Evolutionary conservation across 2,888 invertebrate genomes (phyloP), one percentile per base, ranked within the genome.

Genomic region (Exephanes ischioxanthus): DNA sequence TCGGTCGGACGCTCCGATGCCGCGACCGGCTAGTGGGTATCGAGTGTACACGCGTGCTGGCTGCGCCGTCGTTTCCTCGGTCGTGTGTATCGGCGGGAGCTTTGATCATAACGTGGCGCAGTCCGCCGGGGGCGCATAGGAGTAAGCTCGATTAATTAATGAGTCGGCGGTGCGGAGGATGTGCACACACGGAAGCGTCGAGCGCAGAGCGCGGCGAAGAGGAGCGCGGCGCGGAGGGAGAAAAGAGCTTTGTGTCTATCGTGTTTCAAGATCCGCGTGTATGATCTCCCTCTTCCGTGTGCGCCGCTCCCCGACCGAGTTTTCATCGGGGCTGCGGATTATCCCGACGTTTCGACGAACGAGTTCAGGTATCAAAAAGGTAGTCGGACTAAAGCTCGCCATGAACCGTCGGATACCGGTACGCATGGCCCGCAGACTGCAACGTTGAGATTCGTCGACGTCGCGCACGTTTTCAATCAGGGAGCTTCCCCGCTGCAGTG

Each of bases 61-160:
- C 70, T 30, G 66, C 19, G 26, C 55, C 63, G 67, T 30, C 55
- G 51, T 77, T 80, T 58, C 61, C 48, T 22, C 72, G 67, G 45
- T 63, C 76, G 45, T 66, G 58, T 53, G 80, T 84, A 84, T 80
- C 76, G 63, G 58, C 22, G 58, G 11, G 58, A 73, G 91, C 91
- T 90, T 91, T 90, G 91, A 90, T 90, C 91, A 90, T 89, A 88
- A 78, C 58, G 80, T 19, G 58, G 73, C 55, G 72, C 30, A 79
- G 88, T 87, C 86, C 80, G 84, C 81, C 87, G 86, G 84, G 84
- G 85, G 86, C 37, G 67, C 75, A 45, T 55, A 53, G 70, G 45
- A 68, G 85, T 85, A 85, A 88, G 83, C 86, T 80, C 80, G 82
- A 81, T 81, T 82, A 81, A 79, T 76, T 80, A 80, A 86, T 78